Evolutionary conservation across 2,888 invertebrate genomes (phyloP).

Genomic region (Sisyra nigra): DNA sequence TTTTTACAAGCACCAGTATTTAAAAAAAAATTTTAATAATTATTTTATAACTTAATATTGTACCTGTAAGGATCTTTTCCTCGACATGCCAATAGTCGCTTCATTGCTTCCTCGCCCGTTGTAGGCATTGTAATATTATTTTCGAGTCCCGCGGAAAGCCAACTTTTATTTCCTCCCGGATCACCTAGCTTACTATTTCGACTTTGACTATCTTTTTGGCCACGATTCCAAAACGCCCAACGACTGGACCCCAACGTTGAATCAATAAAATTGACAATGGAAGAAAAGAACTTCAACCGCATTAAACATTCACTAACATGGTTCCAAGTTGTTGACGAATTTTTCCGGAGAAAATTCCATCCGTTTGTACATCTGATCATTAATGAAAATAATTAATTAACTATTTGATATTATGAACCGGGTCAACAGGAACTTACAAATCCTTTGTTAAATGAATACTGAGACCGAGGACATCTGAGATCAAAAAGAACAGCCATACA

Average conservation of each 20-base stretch:
- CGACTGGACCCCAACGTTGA: constrained; percentile 38
- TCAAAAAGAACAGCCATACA: constrained; percentile 61
- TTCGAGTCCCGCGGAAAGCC: constrained; percentile 30
- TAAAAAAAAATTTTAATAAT: constrained; percentile 4
- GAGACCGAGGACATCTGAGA: constrained; percentile 66
- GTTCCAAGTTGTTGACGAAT: constrained; percentile 32
- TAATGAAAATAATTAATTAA: constrained; percentile 4
- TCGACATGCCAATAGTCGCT: constrained; percentile 77
- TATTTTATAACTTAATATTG: constrained; percentile 6
- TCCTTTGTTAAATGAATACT: constrained; percentile 55
- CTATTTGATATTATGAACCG: too few species aligned
- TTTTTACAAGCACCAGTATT: background rate
- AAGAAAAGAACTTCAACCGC: constrained; percentile 29
- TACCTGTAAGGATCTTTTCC: constrained; percentile 92
- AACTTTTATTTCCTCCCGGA: constrained; percentile 10
- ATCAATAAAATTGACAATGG: constrained; percentile 33
- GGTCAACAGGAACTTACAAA: constrained; percentile 54
- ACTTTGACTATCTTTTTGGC: constrained; percentile 8
- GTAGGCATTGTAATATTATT: constrained; percentile 69
- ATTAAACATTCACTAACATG: constrained; percentile 32
- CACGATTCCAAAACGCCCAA: constrained; percentile 35
- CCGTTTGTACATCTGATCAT: constrained; percentile 14
- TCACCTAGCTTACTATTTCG: constrained; percentile 9
- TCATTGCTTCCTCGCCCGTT: constrained; percentile 91
- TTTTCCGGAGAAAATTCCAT: constrained; percentile 24